Evolutionary conservation across 2,797 vertebrate genomes (phyloP).

Genomic region (Lycodopsis pacificus): DNA sequence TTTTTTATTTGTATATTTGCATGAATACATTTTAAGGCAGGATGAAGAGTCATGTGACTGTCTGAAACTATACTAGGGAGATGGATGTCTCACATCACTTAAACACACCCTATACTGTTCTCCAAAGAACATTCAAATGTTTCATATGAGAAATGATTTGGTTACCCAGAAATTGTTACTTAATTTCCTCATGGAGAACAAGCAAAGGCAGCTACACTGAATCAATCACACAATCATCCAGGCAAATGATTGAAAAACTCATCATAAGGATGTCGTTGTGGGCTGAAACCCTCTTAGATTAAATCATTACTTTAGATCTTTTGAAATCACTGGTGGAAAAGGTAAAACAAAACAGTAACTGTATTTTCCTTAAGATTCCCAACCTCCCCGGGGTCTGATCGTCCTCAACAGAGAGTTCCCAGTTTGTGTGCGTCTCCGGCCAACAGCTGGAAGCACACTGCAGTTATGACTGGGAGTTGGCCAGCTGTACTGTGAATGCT

Average conservation of each 20-base stretch:
- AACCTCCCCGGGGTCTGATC: too few relatives aligned
- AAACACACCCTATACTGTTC: neutral
- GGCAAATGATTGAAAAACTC: neutral
- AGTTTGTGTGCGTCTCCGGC: constrained; percentile 8
- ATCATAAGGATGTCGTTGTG: neutral
- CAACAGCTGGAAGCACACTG: constrained; percentile 35
- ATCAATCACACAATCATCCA: neutral
- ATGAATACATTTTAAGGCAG: neutral
- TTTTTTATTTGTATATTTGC: neutral
- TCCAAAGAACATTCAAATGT: neutral
- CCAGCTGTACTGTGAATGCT: constrained; percentile 32
- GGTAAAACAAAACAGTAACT: neutral
- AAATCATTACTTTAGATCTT: neutral
- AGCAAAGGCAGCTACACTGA: neutral
- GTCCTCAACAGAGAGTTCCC: neutral
- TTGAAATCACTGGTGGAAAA: neutral
- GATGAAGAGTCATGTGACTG: neutral
- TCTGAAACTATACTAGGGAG: neutral
- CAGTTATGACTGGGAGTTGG: constrained; percentile 25
- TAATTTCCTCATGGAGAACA: neutral
- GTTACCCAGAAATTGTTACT: neutral
- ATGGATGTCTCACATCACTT: neutral
- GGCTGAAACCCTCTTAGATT: neutral
- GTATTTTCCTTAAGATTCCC: neutral
- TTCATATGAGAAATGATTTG: neutral